Conservation (phyloP, 2,113 vertebrate species). For the Struthio camelus region DNA sequence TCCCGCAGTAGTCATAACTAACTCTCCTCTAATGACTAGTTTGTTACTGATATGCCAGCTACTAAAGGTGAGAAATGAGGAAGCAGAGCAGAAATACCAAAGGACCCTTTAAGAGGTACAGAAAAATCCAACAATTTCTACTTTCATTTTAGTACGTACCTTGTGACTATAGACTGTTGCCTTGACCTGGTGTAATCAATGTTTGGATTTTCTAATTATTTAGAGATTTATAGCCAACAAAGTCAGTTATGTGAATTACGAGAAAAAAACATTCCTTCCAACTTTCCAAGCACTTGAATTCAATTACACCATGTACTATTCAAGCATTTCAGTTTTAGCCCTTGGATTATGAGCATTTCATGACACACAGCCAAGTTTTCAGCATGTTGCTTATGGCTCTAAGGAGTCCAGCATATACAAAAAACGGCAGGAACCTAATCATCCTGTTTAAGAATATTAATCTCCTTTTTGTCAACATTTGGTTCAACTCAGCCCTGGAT, state of each 20-base stretch:
- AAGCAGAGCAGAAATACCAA: not conserved
- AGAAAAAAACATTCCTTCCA: not conserved
- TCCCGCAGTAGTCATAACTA: not conserved
- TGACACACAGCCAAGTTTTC: conserved; percentile 14
- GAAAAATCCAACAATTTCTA: not conserved
- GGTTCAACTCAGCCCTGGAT: not conserved
- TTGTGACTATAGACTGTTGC: not conserved
- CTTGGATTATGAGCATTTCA: conserved; percentile 39
- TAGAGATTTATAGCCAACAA: not conserved
- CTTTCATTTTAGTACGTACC: not conserved
- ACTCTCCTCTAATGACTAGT: not conserved
- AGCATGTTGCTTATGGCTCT: not conserved
- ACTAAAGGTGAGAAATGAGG: not conserved
- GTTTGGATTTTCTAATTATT: not conserved
- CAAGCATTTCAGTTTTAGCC: conserved; percentile 1
- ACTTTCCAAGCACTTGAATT: not conserved
- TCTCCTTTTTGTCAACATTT: not conserved
- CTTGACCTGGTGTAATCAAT: not conserved
- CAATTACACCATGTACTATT: not conserved
- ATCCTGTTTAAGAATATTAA: conserved; percentile 35
- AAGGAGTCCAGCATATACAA: not conserved
- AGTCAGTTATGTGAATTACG: not conserved
- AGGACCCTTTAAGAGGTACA: not conserved
- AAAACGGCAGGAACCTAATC: not conserved
- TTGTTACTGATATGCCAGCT: not conserved